Evolutionary conservation across 2,797 vertebrate species (phyloP).

Genomic region (Trachurus trachurus): DNA sequence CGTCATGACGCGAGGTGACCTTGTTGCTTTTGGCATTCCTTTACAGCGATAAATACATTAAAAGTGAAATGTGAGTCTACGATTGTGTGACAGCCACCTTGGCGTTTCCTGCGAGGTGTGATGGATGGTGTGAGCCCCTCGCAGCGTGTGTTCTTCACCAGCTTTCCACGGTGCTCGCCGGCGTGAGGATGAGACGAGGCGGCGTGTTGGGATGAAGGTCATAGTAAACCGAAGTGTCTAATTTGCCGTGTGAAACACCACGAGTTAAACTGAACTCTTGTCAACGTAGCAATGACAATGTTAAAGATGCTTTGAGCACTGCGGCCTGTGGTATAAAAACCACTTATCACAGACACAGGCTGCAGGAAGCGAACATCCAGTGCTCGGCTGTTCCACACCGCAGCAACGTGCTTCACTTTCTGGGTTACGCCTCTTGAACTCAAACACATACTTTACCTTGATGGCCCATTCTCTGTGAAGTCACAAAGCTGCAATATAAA

Average conservation of each 20-base stretch:
- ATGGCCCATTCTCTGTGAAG: slow-evolving; percentile 35
- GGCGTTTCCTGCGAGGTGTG: slow-evolving; percentile 70
- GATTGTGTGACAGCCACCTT: slow-evolving; percentile 63
- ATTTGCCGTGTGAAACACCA: slow-evolving; percentile 63
- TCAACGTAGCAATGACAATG: slow-evolving; percentile 31
- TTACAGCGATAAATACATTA: slow-evolving; percentile 73
- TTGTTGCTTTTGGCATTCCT: slow-evolving; percentile 68
- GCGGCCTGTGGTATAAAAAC: not conserved
- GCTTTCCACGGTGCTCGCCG: slow-evolving; percentile 47
- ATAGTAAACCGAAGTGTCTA: slow-evolving; percentile 61
- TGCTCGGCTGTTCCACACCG: slow-evolving; percentile 1
- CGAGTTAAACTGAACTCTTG: slow-evolving; percentile 49
- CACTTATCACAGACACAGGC: slow-evolving; percentile 27
- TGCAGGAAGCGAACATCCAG: slow-evolving; percentile 8
- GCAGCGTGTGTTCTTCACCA: slow-evolving; percentile 54
- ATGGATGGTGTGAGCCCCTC: slow-evolving; percentile 72
- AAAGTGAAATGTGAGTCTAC: slow-evolving; percentile 54
- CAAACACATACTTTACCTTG: slow-evolving; percentile 53
- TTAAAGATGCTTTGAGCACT: not conserved
- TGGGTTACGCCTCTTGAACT: slow-evolving; percentile 49
- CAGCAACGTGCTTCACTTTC: slow-evolving; percentile 24
- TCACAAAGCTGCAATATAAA: slow-evolving; percentile 60
- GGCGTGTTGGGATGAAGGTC: slow-evolving; percentile 78
- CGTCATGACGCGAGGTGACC: slow-evolving; percentile 72
- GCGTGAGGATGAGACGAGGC: slow-evolving; percentile 33